Percentiles rank a stretch among this genome's conserved stretches.
These are phyloP conservation scores for Andrena fulva DNA, from an alignment of 2,888 invertebrate species.

Conservation along the genomic window DNA sequence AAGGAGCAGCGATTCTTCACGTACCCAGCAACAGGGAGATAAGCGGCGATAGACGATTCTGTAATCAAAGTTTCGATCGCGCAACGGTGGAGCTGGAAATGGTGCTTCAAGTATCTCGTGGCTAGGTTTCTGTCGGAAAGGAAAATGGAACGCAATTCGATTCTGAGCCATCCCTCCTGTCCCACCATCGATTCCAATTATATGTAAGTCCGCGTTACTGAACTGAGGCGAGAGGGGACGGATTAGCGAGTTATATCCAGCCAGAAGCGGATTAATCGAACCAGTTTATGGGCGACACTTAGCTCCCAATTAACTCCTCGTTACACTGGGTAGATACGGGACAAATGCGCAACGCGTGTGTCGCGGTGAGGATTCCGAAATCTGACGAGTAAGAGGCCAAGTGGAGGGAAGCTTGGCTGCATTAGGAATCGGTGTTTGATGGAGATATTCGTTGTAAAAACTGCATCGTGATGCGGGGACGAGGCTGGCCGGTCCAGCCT, in stretches of 20 bases:
- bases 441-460: slow-evolving; percentile 50
- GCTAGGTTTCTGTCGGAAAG: no score
- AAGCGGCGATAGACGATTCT: no score
- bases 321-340: not conserved
- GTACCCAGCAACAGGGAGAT: no score
- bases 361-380: not conserved
- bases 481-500: slow-evolving; percentile 72
- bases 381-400: not conserved
- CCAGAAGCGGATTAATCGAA: not conserved
- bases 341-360: not conserved
- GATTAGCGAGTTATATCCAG: slow-evolving; percentile 19
- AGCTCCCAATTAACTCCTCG: slow-evolving; percentile 2
- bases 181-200: not conserved
- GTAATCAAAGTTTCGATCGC: no score
- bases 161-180: no score
- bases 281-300: not conserved
- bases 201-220: not conserved
- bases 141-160: no score
- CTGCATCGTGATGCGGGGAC: slow-evolving; percentile 63
- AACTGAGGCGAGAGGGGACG: not conserved
- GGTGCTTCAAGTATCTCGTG: no score
- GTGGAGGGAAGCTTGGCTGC: not conserved
- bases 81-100: no score
- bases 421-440: not conserved
- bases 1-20: not conserved